phyloP scores from a whole-genome alignment of 37 sponge, comb jelly and placozoan species.

The Hormiphora californensis region DNA sequence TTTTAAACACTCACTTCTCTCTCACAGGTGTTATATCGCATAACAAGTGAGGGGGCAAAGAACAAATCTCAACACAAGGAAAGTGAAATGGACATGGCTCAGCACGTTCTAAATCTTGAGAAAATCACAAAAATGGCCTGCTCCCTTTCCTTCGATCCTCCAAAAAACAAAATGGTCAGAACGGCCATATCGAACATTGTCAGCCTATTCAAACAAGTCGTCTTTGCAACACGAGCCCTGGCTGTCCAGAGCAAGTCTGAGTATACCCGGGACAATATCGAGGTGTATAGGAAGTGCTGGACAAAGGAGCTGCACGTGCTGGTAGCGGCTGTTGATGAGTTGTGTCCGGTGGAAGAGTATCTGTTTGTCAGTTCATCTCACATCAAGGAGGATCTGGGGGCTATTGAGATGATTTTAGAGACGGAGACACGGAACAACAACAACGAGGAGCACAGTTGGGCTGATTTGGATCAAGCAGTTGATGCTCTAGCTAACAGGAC shows the following conservation, averaged over 20 bases:
- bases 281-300: slow-evolving; percentile 32
- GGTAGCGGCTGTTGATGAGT: slow-evolving; percentile 48
- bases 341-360: slow-evolving; percentile 2
- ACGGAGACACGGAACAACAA: background rate
- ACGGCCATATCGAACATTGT: slow-evolving; percentile 7
- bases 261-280: background rate
- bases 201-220: slow-evolving; percentile 14
- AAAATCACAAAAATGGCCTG: slow-evolving; percentile 44
- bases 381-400: slow-evolving; percentile 25
- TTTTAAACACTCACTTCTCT: too few relatives aligned
- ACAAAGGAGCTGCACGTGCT: slow-evolving; percentile 19
- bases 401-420: slow-evolving; percentile 9
- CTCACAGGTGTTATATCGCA: background rate
- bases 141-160: slow-evolving; percentile 25
- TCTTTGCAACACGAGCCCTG: slow-evolving; percentile 31
- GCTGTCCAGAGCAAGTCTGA: slow-evolving; percentile 26
- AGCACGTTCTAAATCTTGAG: slow-evolving; percentile 38
- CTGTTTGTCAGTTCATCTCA: slow-evolving; percentile 9
- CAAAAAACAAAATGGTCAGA: slow-evolving; percentile 25
- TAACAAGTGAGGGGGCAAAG: slow-evolving; percentile 26
- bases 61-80: background rate
- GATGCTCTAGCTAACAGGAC: slow-evolving; percentile 48
- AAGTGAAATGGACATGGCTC: slow-evolving; percentile 48
- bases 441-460: background rate
- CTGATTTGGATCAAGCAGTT: slow-evolving; percentile 32